These are phyloP conservation scores for Nylanderia fulva DNA, from an alignment of 1,140 invertebrate species.

Conservation along the genomic window DNA sequence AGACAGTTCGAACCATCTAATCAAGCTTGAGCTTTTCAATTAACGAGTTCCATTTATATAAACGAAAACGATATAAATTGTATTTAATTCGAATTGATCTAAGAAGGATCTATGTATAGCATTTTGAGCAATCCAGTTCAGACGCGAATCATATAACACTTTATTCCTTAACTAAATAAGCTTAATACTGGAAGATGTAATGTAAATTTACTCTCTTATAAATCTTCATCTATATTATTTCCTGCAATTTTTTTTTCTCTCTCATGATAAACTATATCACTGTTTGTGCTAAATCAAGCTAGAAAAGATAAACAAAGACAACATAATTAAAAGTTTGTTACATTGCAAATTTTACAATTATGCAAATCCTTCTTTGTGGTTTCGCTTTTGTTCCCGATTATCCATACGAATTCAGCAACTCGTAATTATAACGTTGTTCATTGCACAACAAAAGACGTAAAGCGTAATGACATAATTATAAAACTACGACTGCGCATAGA, in stretches of 20 bases:
- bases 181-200: neutral
- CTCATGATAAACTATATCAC: neutral
- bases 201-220: neutral
- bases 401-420: conserved; percentile 6
- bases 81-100: conserved; percentile 31
- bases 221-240: neutral
- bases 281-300: neutral
- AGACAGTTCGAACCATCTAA: neutral
- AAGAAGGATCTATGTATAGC: neutral
- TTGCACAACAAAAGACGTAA: neutral
- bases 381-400: neutral
- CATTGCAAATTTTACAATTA: neutral
- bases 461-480: conserved; percentile 18
- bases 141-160: neutral
- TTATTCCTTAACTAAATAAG: neutral
- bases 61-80: neutral
- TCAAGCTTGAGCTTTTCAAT: conserved; percentile 7
- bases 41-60: conserved; percentile 19
- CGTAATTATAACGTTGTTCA: neutral
- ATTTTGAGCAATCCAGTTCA: neutral
- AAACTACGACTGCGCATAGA: neutral
- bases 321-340: conserved; percentile 30
- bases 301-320: neutral
- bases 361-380: neutral
- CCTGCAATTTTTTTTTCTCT: neutral